Evolutionary conservation across 2,888 invertebrate genomes (phyloP), one percentile per base, ranked within the genome.

Genomic region (Hydraecia micacea): DNA sequence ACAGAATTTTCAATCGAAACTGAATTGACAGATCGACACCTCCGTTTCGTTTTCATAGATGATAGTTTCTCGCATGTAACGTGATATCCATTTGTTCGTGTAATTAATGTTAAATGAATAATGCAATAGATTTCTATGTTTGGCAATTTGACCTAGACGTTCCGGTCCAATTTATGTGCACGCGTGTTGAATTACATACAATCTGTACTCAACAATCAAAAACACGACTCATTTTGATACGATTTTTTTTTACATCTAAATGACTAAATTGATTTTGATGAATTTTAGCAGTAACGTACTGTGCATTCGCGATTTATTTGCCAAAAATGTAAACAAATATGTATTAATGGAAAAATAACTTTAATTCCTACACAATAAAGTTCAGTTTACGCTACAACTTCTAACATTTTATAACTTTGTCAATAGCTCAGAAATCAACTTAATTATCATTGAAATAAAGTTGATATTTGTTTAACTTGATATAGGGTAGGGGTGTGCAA

Each of bases 51-150:
- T 63, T 52, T 76, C 15, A 46, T 42, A n/a, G 4, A 55, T 39
- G 13, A 36, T 66, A 3, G 46, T 36, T 25, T 32, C 15, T 52
- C 9, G 7, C 49, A 15, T n/a, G 21, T 13, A 36, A 46, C 62
- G 63, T 58, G 6, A 58, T 81, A 66, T 60, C 13, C 3, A 42
- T 68, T 39, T 21, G n/a, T n/a, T 63, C 32, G n/a, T 39, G 68
- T 68, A 32, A 46, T 55, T 60, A 63, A 66, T 62, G 39, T 70
- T 39, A 21, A 42, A 52, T 79, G 39, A 52, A 49, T 11, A 62
- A 79, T 67, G 70, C 65, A 69, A 66, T 52, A 62, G 74, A 74
- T 84, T 79, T 73, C 84, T 84, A 72, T n/a, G 39, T 83, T 80
- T 49, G 25, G 66, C 62, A 74, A 79, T 71, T 49, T 70, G 67